These are phyloP conservation scores for Okapia johnstoni DNA, from an alignment of 2,113 vertebrate genomes.

Conservation along the genomic window DNA sequence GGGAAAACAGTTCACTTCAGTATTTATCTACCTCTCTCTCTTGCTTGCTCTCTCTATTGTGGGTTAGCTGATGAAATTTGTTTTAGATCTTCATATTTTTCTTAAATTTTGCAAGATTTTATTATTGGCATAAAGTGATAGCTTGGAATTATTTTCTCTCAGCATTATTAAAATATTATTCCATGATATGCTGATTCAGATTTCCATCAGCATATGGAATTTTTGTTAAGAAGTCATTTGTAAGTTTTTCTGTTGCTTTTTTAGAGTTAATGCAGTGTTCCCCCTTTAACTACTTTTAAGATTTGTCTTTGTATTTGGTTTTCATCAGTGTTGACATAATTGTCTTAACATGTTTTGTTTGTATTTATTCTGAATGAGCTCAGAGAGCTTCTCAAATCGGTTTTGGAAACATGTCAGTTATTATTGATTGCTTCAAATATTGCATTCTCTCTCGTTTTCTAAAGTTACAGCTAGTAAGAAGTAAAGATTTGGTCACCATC, in stretches of 20 bases:
- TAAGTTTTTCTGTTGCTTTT: background rate
- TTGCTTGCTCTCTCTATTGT: background rate
- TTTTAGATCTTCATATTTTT: background rate
- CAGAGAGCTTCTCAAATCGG: background rate
- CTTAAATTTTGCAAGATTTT: background rate
- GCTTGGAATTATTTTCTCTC: background rate
- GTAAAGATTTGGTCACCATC: background rate
- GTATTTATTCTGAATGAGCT: background rate
- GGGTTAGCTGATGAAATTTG: background rate
- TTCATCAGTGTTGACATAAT: background rate
- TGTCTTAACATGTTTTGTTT: background rate
- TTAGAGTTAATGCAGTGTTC: background rate
- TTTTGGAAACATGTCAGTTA: background rate
- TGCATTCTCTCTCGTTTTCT: background rate
- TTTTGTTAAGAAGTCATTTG: background rate
- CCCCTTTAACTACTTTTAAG: background rate
- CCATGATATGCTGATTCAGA: background rate
- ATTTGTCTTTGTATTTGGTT: background rate
- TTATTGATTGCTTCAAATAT: background rate
- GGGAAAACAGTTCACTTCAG: background rate
- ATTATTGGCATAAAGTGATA: background rate
- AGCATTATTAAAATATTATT: background rate
- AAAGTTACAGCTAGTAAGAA: background rate
- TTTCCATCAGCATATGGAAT: background rate
- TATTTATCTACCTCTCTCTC: background rate